Percentiles rank a stretch among this genome's conserved stretches.
These are phyloP conservation scores for Argyra leucocephala DNA, from an alignment of 2,888 invertebrate species.

Conservation along the genomic window DNA sequence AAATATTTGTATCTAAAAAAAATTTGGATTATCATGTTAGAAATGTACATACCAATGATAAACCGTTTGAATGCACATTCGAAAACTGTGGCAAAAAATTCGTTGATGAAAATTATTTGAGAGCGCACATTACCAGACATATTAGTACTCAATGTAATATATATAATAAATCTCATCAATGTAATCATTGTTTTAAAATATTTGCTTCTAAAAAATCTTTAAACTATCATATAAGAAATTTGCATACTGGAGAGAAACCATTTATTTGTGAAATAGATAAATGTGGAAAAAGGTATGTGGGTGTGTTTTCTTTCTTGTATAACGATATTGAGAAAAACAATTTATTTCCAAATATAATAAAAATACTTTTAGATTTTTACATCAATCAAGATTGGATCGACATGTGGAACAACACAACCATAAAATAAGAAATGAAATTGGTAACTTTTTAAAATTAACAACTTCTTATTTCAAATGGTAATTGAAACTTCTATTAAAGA, in stretches of 20 bases:
- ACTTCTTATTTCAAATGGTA: not conserved
- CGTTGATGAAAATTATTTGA: too few relatives aligned
- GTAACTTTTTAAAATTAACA: not conserved
- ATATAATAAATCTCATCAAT: too few relatives aligned
- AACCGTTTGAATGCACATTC: too few relatives aligned
- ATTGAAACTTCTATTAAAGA: not conserved
- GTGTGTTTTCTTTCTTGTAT: not conserved
- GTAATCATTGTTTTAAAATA: not conserved
- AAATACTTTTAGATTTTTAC: not conserved
- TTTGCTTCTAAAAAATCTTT: conserved; percentile 7
- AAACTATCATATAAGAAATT: conserved; percentile 3
- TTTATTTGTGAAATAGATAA: not conserved
- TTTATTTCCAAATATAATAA: not conserved
- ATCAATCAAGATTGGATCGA: not conserved
- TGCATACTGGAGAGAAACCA: not conserved
- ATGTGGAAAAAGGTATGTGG: not conserved
- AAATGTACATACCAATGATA: too few relatives aligned
- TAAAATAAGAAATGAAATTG: not conserved
- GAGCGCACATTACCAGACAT: too few relatives aligned
- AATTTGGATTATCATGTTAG: too few relatives aligned
- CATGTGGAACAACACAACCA: not conserved
- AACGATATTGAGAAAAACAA: not conserved
- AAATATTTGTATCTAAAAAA: too few relatives aligned
- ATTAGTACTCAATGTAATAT: too few relatives aligned
- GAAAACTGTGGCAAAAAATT: too few relatives aligned